Base-by-base conservation (phyloP, 1,140 invertebrate genomes). In the Hycleus phaleratus region DNA sequence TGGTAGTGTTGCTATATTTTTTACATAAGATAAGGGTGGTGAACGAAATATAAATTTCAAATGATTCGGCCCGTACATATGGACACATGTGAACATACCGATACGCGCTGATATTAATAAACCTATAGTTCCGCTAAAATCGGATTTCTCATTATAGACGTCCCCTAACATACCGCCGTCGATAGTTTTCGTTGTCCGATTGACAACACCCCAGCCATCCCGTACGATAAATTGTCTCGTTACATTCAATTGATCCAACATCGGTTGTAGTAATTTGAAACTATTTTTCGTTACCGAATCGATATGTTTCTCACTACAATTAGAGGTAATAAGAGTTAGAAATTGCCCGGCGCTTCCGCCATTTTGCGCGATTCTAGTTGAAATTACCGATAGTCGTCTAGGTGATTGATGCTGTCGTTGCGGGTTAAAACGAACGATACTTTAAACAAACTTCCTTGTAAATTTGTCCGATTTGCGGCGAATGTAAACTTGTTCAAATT, bases 201-300 rank as follows among this genome's bases (percentile, higher is more conserved):
- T 9, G 71, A 0, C 75, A 67, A 48, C 47, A 5, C 81, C 81
- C 81, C 81, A 82, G 0, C 70, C 75, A n/a, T 75, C 58, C 2
- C 68, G 68, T 24, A 70, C 71, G 1, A 73, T 51, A 55, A 75
- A 79, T 38, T 66, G 75, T 18, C 77, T 75, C 59, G 72, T 77
- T 8, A 76, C 79, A 58, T 82, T 81, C 32, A 82, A 66, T 49
- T 75, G 76, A 38, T 77, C 73, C 3, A 75, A 60, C 10, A 82
- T 62, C 58, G 78, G 71, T 50, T 77, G 68, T 2, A 77, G 73
- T 49, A 78, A 76, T 1, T 72, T 70, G 64, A 77, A 82, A 67
- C 77, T 81, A 12, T 77, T 74, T 67, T 82, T 83, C 7, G 78
- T 79, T 44, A 80, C 73, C 1, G 78, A 71, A 58, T 83, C 81